Evolutionary conservation across 2,888 invertebrate genomes (phyloP).

Genomic region (Gasteruption jaculator): DNA sequence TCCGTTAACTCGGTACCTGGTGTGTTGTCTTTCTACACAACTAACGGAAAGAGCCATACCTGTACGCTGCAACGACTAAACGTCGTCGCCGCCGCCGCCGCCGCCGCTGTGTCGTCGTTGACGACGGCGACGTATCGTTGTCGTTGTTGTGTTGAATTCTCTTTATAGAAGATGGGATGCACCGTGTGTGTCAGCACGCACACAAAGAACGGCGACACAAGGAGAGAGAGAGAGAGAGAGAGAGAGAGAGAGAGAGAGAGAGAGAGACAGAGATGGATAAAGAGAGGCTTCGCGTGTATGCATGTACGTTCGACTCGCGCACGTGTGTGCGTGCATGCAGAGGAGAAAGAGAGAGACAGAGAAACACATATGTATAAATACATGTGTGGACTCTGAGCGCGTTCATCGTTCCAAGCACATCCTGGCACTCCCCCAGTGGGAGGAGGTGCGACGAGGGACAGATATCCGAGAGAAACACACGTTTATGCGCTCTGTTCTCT

Average conservation of each 20-base stretch:
- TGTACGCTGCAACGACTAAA: too few relatives aligned
- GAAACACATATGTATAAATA: too few relatives aligned
- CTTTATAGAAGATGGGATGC: too few relatives aligned
- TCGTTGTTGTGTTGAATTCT: too few relatives aligned
- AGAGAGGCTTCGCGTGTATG: conserved; percentile 17
- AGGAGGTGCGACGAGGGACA: conserved; percentile 41
- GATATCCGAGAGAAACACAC: conserved; percentile 42
- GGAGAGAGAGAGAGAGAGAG: too few relatives aligned
- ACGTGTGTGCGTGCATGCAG: conserved; percentile 22
- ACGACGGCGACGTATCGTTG: too few relatives aligned
- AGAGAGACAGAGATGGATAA: conserved; percentile 10
- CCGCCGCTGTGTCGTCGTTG: too few relatives aligned
- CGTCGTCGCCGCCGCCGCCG: too few relatives aligned
- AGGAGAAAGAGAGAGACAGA: conserved; percentile 21
- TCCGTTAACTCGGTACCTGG: conserved; percentile 40
- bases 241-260: too few relatives aligned
- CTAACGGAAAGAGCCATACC: conserved; percentile 38
- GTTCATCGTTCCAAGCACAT: conserved; percentile 50
- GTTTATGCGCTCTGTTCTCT: not conserved
- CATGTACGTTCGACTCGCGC: conserved; percentile 21
- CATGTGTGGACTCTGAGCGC: conserved; percentile 37
- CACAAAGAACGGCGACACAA: too few relatives aligned
- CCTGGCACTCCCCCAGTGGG: conserved; percentile 50
- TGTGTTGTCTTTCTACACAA: conserved; percentile 26
- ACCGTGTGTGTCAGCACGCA: too few relatives aligned